Evolutionary conservation across 1,140 invertebrate genomes (phyloP), one percentile per base, ranked within the genome.

Genomic region (Nephotettix cincticeps): DNA sequence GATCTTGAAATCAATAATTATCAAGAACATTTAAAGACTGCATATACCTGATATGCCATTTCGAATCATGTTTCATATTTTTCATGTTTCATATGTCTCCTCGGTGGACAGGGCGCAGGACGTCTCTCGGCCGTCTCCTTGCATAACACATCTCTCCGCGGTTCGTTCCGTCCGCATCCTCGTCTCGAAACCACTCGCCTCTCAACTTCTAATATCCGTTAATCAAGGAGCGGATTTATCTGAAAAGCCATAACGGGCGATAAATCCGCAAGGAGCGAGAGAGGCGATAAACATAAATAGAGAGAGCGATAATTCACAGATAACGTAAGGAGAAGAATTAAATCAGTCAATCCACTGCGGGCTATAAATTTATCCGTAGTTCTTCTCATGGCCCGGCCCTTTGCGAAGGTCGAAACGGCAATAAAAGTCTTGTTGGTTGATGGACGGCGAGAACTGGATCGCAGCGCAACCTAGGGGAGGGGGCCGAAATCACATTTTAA

Each of bases 401-500:
- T 40, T 43, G 32, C 32, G 32, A 43, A 43, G 64, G 64, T 67
- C 64, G 40, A 43, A 43, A 43, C 11, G 23, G 32, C 64, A 40
- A 67, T 67, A 67, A 67, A 67, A 67, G 64, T 67, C 64, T 67
- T 67, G 64, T 67, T 25, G 30, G 21, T 43, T 67, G 64, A 67
- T 67, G 64, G 14, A 67, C 64, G 64, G 40, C 64, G n/a, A 17
- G 32, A 67, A 67, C 64, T 43, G 64, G 64, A 67, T 67, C 28
- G 64, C 19, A 61, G 21, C 27, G 27, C 28, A 32, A 29, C 27
- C 28, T 32, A 64, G 29, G 64, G 64, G 32, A 43, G 23, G 64
- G 64, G 64, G 36, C 64, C 64, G 25, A 67, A 67, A 67, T 67
- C 64, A 67, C 64, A 67, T 43, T 67, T 67, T 67, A 67, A 67